phyloP scores from a whole-genome alignment of 2,113 vertebrate genomes.

The Prolemur simus region DNA sequence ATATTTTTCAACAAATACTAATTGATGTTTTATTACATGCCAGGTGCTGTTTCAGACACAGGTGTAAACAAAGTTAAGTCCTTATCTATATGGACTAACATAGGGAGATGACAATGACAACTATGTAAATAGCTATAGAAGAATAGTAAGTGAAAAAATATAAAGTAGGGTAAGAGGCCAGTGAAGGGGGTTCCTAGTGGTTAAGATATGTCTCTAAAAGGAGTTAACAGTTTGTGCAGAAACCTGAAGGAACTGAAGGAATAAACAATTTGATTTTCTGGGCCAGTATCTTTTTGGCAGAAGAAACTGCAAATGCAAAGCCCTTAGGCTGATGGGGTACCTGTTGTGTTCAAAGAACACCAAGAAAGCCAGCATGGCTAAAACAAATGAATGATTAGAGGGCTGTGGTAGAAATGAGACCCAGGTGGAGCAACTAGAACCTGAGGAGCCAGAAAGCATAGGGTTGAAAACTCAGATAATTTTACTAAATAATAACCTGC shows the following conservation, averaged over 20 bases:
- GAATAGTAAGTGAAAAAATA: neutral
- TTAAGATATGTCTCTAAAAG: neutral
- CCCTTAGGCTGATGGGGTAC: neutral
- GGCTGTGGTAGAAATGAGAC: neutral
- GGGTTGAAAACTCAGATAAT: neutral
- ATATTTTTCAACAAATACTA: neutral
- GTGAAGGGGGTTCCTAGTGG: neutral
- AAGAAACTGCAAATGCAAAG: neutral
- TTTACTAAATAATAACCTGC: neutral
- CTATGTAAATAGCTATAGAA: neutral
- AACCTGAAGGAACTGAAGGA: neutral
- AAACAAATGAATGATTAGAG: neutral
- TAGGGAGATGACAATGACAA: neutral
- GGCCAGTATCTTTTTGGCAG: neutral
- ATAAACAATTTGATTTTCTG: neutral
- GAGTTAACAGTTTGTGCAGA: neutral
- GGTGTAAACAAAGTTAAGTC: neutral
- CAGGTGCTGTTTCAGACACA: neutral
- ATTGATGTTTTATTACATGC: neutral
- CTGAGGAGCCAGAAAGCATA: neutral
- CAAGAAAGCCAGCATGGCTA: neutral
- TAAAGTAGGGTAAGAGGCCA: neutral
- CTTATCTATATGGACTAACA: neutral
- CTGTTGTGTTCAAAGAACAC: neutral
- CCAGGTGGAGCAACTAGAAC: neutral